These are phyloP conservation scores for Phylloscopus whistleri DNA, from an alignment of 2,113 vertebrate species.

Conservation along the genomic window DNA sequence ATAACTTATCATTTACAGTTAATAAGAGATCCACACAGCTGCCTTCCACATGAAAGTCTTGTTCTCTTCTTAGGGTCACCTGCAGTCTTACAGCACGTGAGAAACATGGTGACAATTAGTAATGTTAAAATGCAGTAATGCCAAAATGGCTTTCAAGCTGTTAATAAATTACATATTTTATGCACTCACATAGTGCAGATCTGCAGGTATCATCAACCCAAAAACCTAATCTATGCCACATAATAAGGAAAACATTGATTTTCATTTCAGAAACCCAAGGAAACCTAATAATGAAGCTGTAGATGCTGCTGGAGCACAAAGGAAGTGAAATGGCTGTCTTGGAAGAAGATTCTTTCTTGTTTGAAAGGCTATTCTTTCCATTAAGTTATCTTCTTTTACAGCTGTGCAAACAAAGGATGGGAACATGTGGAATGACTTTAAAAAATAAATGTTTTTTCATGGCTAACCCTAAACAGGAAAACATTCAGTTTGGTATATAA, in stretches of 20 bases:
- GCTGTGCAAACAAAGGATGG: slow-evolving; percentile 55
- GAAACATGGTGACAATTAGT: slow-evolving; percentile 35
- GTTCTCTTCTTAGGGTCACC: not conserved
- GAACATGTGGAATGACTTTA: slow-evolving; percentile 21
- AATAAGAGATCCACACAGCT: not conserved
- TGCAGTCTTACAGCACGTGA: not conserved
- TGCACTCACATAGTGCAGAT: not conserved
- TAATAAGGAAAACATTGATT: slow-evolving; percentile 26
- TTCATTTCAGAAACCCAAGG: not conserved
- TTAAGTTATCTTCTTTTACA: slow-evolving; percentile 26
- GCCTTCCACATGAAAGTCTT: not conserved
- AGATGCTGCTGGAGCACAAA: not conserved
- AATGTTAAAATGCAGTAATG: slow-evolving; percentile 39
- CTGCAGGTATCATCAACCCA: not conserved
- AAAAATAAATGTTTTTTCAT: slow-evolving; percentile 44
- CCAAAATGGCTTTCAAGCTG: slow-evolving; percentile 34
- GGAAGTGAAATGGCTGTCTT: not conserved
- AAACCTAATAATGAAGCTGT: not conserved
- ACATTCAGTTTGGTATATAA: not conserved
- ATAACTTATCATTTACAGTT: not conserved
- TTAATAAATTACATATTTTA: slow-evolving; percentile 36
- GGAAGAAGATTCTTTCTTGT: slow-evolving; percentile 1
- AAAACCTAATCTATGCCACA: not conserved
- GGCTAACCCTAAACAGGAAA: slow-evolving; percentile 1
- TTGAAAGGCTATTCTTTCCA: slow-evolving; percentile 9